phyloP scores from a whole-genome alignment of 2,888 invertebrate genomes.

The Athripsodes cinereus region DNA sequence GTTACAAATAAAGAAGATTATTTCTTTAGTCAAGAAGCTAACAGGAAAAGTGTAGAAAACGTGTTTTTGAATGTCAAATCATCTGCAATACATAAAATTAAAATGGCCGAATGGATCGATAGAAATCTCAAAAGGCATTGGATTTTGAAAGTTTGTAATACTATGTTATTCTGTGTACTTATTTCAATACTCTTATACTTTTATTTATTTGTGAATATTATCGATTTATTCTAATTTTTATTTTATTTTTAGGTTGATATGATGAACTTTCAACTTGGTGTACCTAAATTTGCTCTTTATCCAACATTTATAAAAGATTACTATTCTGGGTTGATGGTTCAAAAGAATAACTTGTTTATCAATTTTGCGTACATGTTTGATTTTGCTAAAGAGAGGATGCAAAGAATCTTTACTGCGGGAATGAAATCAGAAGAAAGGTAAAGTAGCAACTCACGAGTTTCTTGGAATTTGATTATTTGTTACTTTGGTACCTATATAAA shows the following conservation, averaged over 20 bases:
- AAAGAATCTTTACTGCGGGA: constrained; percentile 1
- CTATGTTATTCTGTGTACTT: background rate
- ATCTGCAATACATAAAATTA: constrained; percentile 10
- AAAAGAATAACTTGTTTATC: constrained; percentile 12
- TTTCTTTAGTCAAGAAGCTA: background rate
- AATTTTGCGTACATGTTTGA: constrained; percentile 13
- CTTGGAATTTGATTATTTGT: too few relatives aligned
- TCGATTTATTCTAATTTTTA: background rate
- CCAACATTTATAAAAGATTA: constrained; percentile 11
- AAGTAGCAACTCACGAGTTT: too few relatives aligned
- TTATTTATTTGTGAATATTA: background rate
- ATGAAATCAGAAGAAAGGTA: constrained; percentile 16
- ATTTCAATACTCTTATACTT: background rate
- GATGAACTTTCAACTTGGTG: constrained; percentile 12
- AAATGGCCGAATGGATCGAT: constrained; percentile 10
- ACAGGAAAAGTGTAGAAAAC: background rate
- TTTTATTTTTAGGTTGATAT: constrained; percentile 10
- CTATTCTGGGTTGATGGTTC: constrained; percentile 10
- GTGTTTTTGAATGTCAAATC: constrained; percentile 11
- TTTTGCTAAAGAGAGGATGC: constrained; percentile 9
- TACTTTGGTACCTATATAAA: too few relatives aligned
- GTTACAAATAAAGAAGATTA: background rate
- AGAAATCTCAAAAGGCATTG: constrained; percentile 3
- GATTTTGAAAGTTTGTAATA: background rate
- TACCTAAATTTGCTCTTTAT: constrained; percentile 5